Evolutionary conservation across 2,797 vertebrate species (phyloP).

Genomic region (Pseudomugil gertrudae): DNA sequence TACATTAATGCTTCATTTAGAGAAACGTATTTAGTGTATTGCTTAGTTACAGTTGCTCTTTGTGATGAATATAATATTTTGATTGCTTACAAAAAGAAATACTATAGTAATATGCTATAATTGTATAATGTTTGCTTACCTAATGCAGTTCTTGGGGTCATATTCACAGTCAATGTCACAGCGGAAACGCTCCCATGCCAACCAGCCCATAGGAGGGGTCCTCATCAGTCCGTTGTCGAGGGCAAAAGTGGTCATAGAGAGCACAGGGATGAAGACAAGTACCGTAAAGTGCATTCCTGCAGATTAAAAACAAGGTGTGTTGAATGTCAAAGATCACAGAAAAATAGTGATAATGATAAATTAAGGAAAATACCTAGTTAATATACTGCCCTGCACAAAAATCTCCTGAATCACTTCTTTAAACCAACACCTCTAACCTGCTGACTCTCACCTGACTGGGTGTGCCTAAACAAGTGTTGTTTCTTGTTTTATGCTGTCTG

Average conservation of each 20-base stretch:
- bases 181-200: slow-evolving; percentile 94
- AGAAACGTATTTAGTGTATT: neutral
- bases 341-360: neutral
- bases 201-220: slow-evolving; percentile 95
- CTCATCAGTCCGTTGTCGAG: slow-evolving; percentile 91
- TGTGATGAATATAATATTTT: neutral
- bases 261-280: slow-evolving; percentile 47
- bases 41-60: neutral
- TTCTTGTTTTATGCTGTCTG: slow-evolving; percentile 44
- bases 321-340: neutral
- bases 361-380: neutral
- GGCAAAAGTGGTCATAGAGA: slow-evolving; percentile 59
- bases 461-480: slow-evolving; percentile 23
- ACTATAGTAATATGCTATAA: neutral
- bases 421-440: neutral
- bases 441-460: slow-evolving; percentile 37
- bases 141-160: slow-evolving; percentile 93
- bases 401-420: neutral
- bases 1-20: neutral
- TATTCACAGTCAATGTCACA: slow-evolving; percentile 87
- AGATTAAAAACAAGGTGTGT: neutral
- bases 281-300: slow-evolving; percentile 59
- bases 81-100: neutral
- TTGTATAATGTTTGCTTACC: slow-evolving; percentile 64
- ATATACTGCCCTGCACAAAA: neutral